phyloP scores from a whole-genome alignment of 1,140 invertebrate species.

The Antheraea pernyi region DNA sequence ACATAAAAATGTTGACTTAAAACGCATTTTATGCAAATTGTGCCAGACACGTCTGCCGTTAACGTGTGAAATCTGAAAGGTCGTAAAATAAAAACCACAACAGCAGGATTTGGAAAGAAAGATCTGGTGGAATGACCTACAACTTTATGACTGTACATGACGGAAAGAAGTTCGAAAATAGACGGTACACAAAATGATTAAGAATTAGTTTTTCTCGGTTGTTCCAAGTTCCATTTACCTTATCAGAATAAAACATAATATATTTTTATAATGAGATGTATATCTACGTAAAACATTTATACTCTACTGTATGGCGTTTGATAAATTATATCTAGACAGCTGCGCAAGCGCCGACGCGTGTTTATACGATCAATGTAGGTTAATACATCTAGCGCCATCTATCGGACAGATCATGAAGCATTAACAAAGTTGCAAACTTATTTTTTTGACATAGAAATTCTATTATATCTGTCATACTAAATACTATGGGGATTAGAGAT shows the following conservation, averaged over 20 bases:
- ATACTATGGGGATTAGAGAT: no score
- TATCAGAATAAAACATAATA: neutral
- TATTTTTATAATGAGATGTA: neutral
- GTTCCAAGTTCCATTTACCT: neutral
- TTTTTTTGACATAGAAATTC: neutral
- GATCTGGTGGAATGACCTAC: neutral
- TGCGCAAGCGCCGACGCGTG: slow-evolving; percentile 28
- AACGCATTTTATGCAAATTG: neutral
- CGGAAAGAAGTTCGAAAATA: neutral
- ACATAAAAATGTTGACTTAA: neutral
- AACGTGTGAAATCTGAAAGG: neutral
- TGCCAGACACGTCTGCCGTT: neutral
- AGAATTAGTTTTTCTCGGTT: no score
- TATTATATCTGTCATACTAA: neutral
- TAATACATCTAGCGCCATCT: slow-evolving; percentile 54
- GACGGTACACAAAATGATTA: neutral
- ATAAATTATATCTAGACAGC: slow-evolving; percentile 45
- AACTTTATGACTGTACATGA: neutral
- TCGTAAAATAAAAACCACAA: neutral
- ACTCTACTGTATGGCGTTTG: slow-evolving; percentile 12
- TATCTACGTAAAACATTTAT: neutral
- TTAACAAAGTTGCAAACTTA: neutral
- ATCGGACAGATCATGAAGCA: slow-evolving; percentile 24
- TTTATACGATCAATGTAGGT: slow-evolving; percentile 45
- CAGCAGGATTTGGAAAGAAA: neutral